Base-by-base conservation (phyloP, 2,888 invertebrate species). In the Dryobota labecula region DNA sequence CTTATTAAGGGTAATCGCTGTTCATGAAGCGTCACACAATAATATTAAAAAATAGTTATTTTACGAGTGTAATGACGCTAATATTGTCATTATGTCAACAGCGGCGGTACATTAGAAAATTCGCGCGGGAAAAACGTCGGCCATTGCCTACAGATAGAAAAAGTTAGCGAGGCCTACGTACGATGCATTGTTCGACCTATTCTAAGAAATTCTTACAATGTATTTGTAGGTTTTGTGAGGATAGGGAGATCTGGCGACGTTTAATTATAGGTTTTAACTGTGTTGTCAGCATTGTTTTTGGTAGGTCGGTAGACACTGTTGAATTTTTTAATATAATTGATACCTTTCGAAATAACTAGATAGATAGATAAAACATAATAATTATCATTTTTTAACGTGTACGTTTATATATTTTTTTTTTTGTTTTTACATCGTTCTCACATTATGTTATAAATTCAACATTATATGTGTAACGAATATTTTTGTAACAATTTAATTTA, bases 131-230 rank as follows among this genome's bases (percentile, higher is more conserved):
- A 85, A 80, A 77, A 80, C 68, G 20, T 15, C 71, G 78, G 74
- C 69, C 82, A 77, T 77, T 85, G 86, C 74, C 76, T 78, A 73
- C n/a, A 24, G 30, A 30, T 45, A 74, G 53, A 85, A 85, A 85
- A 85, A 83, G 71, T 74, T 67, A 5, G 63, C 33, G 57, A 61
- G 68, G 83, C 81, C 75, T 73, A 57, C 36, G 58, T 61, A 57
- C 69, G 41, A 70, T 65, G 81, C 83, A 86, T 85, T 86, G 86
- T 85, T 85, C 71, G 64, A 78, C 54, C 49, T 60, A 72, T 85
- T 74, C 85, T 64, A 63, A 77, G 86, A 85, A 82, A 62, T 70
- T 77, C 73, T 79, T 58, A 80, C 76, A 74, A 73, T 76, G 77
- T 76, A 66, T n/a, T n/a, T 67, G 71, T 70, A 78, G 56, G 69